Conservation (phyloP, 2,888 invertebrate species). For the Meteorus colon region DNA sequence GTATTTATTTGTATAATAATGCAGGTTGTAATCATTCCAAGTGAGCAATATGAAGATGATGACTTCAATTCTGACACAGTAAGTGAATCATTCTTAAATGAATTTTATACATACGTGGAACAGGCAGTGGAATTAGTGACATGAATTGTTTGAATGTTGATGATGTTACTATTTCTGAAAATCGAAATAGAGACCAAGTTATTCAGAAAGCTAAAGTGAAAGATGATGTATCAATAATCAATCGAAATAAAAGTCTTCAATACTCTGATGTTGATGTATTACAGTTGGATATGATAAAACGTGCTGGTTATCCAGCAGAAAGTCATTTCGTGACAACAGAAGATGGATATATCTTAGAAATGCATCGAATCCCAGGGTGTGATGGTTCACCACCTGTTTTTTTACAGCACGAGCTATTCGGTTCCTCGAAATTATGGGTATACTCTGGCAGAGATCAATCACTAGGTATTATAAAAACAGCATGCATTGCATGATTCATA, state of each 20-base stretch:
- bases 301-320: constrained; percentile 82
- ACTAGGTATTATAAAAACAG: constrained; percentile 33
- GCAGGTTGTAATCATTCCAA: too few species aligned
- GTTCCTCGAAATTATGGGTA: constrained; percentile 47
- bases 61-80: too few species aligned
- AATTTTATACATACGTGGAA: too few species aligned
- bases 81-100: too few species aligned
- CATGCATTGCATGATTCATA: not conserved
- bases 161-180: too few species aligned
- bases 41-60: too few species aligned
- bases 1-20: not conserved
- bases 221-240: too few species aligned
- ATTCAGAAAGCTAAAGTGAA: too few species aligned
- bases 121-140: too few species aligned
- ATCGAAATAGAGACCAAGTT: too few species aligned
- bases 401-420: constrained; percentile 45
- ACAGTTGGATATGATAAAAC: constrained; percentile 75
- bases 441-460: constrained; percentile 42
- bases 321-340: constrained; percentile 82
- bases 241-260: not conserved
- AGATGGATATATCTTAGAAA: constrained; percentile 86
- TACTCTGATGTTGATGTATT: constrained; percentile 39
- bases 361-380: constrained; percentile 82
- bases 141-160: too few species aligned
- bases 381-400: constrained; percentile 36